Percentiles rank a stretch among this genome's conserved stretches.
phyloP scores from a whole-genome alignment of 2,113 vertebrate genomes.

The Trinectes maculatus region DNA sequence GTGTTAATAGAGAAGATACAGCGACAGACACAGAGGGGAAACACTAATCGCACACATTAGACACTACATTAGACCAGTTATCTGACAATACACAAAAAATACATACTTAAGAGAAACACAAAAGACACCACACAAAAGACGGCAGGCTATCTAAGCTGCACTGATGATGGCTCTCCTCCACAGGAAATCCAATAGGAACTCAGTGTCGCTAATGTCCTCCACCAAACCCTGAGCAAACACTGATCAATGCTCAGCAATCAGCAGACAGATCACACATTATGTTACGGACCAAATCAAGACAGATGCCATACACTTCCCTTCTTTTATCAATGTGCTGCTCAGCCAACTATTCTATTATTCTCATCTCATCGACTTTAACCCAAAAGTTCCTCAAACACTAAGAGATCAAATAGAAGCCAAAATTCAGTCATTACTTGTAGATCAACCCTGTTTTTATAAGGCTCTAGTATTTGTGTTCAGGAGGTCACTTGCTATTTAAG shows the following conservation, averaged over 20 bases:
- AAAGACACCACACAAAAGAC: not conserved
- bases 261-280: constrained; percentile 65
- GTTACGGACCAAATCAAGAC: constrained; percentile 65
- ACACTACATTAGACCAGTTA: constrained; percentile 16
- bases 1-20: constrained; percentile 64
- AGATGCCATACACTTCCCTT: constrained; percentile 42
- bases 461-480: constrained; percentile 6
- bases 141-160: constrained; percentile 22
- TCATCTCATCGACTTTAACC: not conserved
- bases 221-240: constrained; percentile 51
- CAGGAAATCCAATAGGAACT: constrained; percentile 58
- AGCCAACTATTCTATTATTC: constrained; percentile 47
- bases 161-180: constrained; percentile 60
- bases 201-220: constrained; percentile 49
- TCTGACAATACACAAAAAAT: constrained; percentile 2
- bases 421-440: constrained; percentile 14
- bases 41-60: not conserved
- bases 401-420: not conserved
- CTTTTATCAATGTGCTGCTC: constrained; percentile 25
- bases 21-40: not conserved
- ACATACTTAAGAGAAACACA: constrained; percentile 4
- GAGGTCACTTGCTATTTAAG: constrained; percentile 11
- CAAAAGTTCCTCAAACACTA: constrained; percentile 6
- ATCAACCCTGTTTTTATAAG: constrained; percentile 4
- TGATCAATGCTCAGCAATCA: constrained; percentile 71